Evolutionary conservation across 2,797 vertebrate species (phyloP).

Genomic region (Passerculus sandwichensis): DNA sequence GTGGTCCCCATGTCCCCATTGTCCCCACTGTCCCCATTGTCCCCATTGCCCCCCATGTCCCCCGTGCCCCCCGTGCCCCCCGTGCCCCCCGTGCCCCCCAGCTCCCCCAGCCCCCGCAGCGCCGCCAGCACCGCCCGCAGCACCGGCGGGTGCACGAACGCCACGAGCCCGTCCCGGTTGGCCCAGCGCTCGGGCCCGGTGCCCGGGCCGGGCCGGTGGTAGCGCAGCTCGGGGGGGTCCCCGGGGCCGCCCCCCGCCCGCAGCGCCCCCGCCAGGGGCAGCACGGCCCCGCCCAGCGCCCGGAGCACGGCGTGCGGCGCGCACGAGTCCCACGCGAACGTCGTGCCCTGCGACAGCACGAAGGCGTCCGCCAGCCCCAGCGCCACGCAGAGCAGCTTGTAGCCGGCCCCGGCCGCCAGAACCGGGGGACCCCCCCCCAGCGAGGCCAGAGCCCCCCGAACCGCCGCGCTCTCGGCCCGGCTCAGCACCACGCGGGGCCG

Average conservation of each 20-base stretch:
- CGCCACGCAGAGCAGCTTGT: constrained; percentile 84
- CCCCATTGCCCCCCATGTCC: too few species aligned
- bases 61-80: too few species aligned
- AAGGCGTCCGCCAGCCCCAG: constrained; percentile 80
- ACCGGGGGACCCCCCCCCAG: constrained; percentile 75
- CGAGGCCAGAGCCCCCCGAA: constrained; percentile 72
- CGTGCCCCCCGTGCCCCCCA: too few species aligned
- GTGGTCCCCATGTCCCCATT: too few species aligned
- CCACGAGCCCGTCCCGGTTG: constrained; percentile 80
- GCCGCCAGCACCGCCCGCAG: not conserved
- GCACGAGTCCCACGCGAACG: constrained; percentile 86
- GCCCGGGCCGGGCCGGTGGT: constrained; percentile 51
- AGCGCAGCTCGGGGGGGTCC: constrained; percentile 74
- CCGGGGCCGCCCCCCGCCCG: not conserved
- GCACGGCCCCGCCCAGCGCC: constrained; percentile 80
- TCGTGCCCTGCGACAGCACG: constrained; percentile 83
- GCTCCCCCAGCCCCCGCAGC: not conserved
- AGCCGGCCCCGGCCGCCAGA: constrained; percentile 80
- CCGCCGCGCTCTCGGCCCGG: constrained; percentile 76
- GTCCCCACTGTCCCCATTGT: too few species aligned
- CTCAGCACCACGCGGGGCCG: constrained; percentile 76
- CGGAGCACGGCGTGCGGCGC: constrained; percentile 82
- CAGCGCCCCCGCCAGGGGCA: constrained; percentile 73
- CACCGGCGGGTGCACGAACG: constrained; percentile 39
- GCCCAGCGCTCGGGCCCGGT: constrained; percentile 80